Evolutionary conservation across 2,888 invertebrate species (phyloP).

Genomic region (Tenthredo scrophulariae): DNA sequence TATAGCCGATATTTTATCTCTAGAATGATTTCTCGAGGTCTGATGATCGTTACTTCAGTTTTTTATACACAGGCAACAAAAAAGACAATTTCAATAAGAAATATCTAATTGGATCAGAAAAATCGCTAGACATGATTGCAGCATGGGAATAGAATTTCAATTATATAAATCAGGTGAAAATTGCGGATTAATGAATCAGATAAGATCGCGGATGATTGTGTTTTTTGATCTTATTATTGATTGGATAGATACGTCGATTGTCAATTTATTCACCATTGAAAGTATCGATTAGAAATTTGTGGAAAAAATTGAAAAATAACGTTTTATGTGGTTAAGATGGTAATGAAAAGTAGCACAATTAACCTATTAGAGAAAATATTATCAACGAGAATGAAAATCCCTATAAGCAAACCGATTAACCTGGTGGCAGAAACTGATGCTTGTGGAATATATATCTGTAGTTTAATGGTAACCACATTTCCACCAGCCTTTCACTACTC

Average conservation of each 20-base stretch:
- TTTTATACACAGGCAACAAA: no score
- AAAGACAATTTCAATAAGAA: not conserved
- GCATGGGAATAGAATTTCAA: not conserved
- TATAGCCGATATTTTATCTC: no score
- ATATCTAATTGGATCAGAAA: not conserved
- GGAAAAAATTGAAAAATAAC: not conserved
- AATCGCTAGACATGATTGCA: not conserved
- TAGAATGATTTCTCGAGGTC: no score
- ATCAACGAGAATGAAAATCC: not conserved
- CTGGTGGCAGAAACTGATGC: not conserved
- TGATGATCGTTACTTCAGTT: no score
- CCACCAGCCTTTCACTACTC: constrained; percentile 36
- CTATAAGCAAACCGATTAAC: not conserved
- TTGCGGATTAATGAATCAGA: no score
- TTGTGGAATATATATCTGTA: not conserved
- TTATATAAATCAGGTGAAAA: not conserved
- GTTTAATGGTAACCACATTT: constrained; percentile 12
- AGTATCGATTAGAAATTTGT: not conserved
- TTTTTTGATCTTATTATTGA: no score
- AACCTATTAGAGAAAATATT: not conserved
- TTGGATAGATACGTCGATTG: no score
- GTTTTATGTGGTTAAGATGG: not conserved
- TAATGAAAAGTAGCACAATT: not conserved
- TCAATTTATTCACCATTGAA: not conserved
- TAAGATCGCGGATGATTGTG: no score